Evolutionary conservation across 1,140 invertebrate genomes (phyloP).

Genomic region (Drosophila ohnishii): DNA sequence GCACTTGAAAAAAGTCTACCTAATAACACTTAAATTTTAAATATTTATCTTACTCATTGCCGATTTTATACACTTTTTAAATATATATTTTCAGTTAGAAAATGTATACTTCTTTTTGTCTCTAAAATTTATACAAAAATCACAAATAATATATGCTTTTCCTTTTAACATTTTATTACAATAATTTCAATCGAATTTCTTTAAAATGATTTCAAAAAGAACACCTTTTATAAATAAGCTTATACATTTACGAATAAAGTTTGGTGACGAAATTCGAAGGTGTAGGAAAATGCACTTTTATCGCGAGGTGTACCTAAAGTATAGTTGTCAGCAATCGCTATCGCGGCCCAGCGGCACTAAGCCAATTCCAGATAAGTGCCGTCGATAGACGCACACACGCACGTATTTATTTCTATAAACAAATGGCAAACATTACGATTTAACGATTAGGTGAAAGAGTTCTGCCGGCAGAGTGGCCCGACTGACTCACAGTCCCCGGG

Average conservation of each 20-base stretch:
- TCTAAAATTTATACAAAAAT: too few relatives aligned
- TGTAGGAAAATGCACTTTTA: constrained; percentile 11
- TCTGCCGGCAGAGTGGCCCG: constrained; percentile 26
- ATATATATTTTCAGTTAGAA: neutral
- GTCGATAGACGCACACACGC: constrained; percentile 45
- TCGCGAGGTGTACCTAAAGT: constrained; percentile 12
- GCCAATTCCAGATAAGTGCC: constrained; percentile 72
- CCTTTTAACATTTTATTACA: neutral
- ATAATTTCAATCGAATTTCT: neutral
- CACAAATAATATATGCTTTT: too few relatives aligned
- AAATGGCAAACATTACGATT: constrained; percentile 67
- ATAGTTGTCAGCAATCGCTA: constrained; percentile 35
- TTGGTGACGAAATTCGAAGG: constrained; percentile 4
- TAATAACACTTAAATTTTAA: neutral
- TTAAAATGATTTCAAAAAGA: neutral
- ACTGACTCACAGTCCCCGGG: constrained; percentile 40
- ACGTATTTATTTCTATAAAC: constrained; percentile 58
- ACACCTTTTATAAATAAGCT: neutral
- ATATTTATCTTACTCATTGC: neutral
- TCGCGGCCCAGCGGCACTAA: constrained; percentile 58
- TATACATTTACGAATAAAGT: neutral
- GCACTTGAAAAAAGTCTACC: neutral
- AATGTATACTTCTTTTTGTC: too few relatives aligned
- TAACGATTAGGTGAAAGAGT: constrained; percentile 53
- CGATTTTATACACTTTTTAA: neutral